These are phyloP conservation scores for Rallus limicola DNA, from an alignment of 2,113 vertebrate species.

Conservation along the genomic window DNA sequence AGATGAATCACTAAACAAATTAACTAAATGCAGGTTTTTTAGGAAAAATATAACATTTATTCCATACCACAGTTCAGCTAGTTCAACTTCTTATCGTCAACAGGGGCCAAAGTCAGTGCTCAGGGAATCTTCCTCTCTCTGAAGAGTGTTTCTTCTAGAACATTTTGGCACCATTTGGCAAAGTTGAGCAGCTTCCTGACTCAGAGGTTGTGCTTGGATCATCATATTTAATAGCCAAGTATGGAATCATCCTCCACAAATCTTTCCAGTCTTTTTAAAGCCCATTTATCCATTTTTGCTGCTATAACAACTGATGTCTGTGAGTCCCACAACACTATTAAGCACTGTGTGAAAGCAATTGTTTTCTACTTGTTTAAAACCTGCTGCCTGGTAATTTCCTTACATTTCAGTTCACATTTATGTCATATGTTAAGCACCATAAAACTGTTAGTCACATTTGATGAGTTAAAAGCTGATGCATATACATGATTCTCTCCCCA, in stretches of 20 bases:
- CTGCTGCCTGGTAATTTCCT: neutral
- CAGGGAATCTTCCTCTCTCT: neutral
- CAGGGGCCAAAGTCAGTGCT: neutral
- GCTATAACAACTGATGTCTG: neutral
- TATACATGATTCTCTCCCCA: neutral
- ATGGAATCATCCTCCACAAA: neutral
- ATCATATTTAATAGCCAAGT: neutral
- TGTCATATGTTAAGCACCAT: neutral
- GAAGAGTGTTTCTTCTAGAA: neutral
- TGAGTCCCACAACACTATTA: neutral
- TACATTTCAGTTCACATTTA: neutral
- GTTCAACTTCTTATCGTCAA: neutral
- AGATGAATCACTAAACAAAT: neutral
- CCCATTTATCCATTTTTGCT: neutral
- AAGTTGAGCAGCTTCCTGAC: neutral
- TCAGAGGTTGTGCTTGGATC: neutral
- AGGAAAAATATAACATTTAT: neutral
- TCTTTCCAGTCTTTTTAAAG: neutral
- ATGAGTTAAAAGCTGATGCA: neutral
- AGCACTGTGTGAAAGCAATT: neutral
- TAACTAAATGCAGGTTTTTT: neutral
- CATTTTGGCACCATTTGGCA: neutral
- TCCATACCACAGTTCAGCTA: neutral
- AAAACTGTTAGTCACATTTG: neutral
- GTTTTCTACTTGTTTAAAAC: neutral